Conservation (phyloP, 1,140 invertebrate genomes). For the Anoplophora glabripennis region DNA sequence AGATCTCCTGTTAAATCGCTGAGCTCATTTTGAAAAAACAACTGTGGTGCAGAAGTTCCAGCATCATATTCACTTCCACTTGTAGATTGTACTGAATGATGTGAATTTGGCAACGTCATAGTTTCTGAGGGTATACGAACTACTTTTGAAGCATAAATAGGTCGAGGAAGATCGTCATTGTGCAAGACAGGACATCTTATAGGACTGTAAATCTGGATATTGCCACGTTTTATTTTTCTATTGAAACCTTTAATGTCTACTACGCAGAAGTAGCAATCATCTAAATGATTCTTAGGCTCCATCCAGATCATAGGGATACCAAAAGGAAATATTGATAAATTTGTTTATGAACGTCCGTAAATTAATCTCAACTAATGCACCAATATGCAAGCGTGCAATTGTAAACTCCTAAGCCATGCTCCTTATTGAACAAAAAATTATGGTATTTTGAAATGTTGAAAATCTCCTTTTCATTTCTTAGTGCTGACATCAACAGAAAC, state of each 20-base stretch:
- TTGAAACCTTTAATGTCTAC: neutral
- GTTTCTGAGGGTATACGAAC: no score
- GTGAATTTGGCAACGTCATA: no score
- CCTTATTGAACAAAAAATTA: no score
- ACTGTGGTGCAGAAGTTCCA: constrained; percentile 2
- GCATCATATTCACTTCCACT: constrained; percentile 2
- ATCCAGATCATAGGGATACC: constrained; percentile 15
- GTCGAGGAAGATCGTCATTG: constrained; percentile 11
- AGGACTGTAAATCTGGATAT: constrained; percentile 15
- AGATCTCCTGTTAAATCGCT: neutral
- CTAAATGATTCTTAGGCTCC: constrained; percentile 16
- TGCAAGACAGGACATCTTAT: constrained; percentile 14
- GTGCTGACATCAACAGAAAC: no score
- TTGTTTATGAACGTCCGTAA: no score
- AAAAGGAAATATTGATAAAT: no score
- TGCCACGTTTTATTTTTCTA: constrained; percentile 7
- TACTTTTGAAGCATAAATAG: constrained; percentile 14
- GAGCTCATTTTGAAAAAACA: constrained; percentile 11
- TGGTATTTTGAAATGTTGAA: no score
- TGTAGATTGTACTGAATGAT: neutral
- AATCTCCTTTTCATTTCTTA: no score
- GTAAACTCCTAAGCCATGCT: no score
- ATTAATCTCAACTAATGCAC: no score
- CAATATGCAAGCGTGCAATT: no score
- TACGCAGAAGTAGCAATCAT: constrained; percentile 6